Conservation (phyloP, 2,113 vertebrate genomes). For the Lamprotornis superbus region DNA sequence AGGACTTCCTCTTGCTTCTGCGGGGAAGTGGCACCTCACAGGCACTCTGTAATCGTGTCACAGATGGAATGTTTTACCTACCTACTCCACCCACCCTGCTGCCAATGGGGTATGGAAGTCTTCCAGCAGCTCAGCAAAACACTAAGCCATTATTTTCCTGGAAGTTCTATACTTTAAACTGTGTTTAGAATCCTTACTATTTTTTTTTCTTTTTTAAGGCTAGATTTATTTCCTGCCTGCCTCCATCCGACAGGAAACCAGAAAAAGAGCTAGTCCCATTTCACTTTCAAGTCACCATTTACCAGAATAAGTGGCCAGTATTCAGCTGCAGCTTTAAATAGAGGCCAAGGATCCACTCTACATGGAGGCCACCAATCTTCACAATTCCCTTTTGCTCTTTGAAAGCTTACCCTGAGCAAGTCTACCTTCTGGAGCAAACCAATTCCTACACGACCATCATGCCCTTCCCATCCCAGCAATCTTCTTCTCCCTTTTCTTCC, state of each 20-base stretch:
- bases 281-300: not conserved
- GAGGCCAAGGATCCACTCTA: not conserved
- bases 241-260: not conserved
- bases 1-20: not conserved
- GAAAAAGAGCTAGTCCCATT: not conserved
- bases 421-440: not conserved
- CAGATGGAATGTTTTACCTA: not conserved
- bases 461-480: not conserved
- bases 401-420: not conserved
- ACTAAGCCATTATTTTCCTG: not conserved
- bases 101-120: not conserved
- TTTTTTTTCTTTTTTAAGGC: not conserved
- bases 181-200: not conserved
- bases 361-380: not conserved
- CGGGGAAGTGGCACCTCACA: not conserved
- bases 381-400: not conserved
- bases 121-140: not conserved
- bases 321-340: not conserved
- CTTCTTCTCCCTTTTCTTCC: constrained; percentile 13
- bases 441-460: not conserved
- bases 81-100: not conserved
- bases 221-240: not conserved
- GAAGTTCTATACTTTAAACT: not conserved
- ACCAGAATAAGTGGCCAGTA: not conserved
- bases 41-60: not conserved